Base-by-base conservation (phyloP, 2,797 vertebrate genomes). In the Acipenser ruthenus region DNA sequence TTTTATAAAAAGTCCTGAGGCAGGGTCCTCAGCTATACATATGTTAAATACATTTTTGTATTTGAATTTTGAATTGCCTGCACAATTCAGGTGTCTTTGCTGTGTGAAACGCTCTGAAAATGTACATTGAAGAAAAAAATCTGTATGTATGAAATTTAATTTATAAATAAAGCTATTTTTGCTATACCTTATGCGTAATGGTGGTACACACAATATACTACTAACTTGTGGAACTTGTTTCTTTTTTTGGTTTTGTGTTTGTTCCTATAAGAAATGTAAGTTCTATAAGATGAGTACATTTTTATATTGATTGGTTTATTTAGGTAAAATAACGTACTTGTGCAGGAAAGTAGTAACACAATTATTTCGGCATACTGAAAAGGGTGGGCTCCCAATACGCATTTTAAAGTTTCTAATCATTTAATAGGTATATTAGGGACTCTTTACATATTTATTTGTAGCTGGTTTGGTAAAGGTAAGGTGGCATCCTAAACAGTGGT, bases 151-250 rank as follows among this genome's bases (percentile, higher is more conserved):
- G 93, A 89, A 75, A 82, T 94, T 93, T 97, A 97, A 98, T 96
- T 97, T 97, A 96, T 96, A 93, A 95, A 98, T 98, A 98, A 99
- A 95, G 86, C 88, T 96, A 96, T 98, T 98, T 98, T 97, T 97
- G 90, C 93, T 94, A 96, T 90, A 83, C 87, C 86, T 92, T 91
- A 87, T 88, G 93, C 93, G 92, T 95, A 89, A 91, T 84, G 81
- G 88, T 96, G 93, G 91, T 93, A 83, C 87, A 89, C 88, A 86
- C 87, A 87, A 90, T 87, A 65, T 65, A 72, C 68, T 53, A 61
- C 56, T 71, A 63, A 10, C 65, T 70, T 63, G 37, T 37, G 37
- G 37, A 37, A 37, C 37, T 37, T 68, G 13, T 8, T 59, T 55
- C 65, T 71, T 49, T 58, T 71, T 64, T 64, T 63, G 68, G 69